Percentiles rank a stretch among this genome's conserved stretches.
These are phyloP conservation scores for Saturnia japonica DNA, from an alignment of 2,888 invertebrate genomes.

Conservation along the genomic window DNA sequence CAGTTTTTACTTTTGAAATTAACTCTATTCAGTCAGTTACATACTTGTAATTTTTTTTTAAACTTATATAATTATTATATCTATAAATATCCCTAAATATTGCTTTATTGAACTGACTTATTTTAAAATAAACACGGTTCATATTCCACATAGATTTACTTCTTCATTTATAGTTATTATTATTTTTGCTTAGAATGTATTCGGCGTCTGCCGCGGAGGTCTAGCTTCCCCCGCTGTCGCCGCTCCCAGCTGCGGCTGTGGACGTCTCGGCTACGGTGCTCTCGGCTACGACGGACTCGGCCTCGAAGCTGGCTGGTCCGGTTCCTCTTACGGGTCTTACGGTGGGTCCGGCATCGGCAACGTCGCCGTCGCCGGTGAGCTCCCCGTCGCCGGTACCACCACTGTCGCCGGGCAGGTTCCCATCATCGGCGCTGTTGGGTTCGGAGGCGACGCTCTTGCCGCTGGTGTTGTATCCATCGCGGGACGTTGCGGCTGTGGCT, in stretches of 20 bases:
- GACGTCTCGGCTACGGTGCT: conserved; percentile 23
- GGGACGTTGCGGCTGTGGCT: conserved; percentile 26
- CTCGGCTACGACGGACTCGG: conserved; percentile 29
- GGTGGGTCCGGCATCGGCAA: conserved; percentile 47
- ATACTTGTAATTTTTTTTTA: too few relatives aligned
- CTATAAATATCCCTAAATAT: too few relatives aligned
- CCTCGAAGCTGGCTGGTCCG: conserved; percentile 12
- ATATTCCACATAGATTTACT: too few relatives aligned
- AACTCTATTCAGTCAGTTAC: neutral
- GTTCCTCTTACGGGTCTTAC: conserved; percentile 28
- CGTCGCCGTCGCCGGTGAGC: conserved; percentile 42
- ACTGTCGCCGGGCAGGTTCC: conserved; percentile 46
- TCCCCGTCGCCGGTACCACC: conserved; percentile 33
- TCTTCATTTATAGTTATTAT: neutral
- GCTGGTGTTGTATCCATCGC: conserved; percentile 35
- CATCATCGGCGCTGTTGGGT: conserved; percentile 42
- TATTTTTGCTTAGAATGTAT: conserved; percentile 11
- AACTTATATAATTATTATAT: too few relatives aligned
- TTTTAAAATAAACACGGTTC: neutral
- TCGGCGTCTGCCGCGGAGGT: conserved; percentile 12
- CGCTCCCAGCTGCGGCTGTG: conserved; percentile 16
- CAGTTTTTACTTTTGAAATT: neutral
- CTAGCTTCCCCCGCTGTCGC: neutral
- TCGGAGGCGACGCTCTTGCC: conserved; percentile 42
- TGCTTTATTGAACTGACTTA: too few relatives aligned